Base-by-base conservation (phyloP, 2,797 vertebrate species). In the Emys orbicularis region DNA sequence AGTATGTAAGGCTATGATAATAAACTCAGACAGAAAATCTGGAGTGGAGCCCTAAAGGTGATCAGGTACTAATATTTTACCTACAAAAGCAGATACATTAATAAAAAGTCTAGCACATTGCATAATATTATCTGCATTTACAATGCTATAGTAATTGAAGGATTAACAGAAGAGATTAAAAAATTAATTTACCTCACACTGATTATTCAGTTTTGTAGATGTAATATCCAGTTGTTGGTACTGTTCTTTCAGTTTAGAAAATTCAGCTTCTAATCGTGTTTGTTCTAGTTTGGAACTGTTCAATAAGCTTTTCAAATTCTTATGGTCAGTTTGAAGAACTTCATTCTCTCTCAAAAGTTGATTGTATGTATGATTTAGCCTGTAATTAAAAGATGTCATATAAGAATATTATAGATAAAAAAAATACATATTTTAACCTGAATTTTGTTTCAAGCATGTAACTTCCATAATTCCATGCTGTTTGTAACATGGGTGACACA, bases 161-260 rank as follows among this genome's bases (percentile, higher is more conserved):
- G 9, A 44, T n/a, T 54, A 44, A 6, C 16, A 41, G 2, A 54
- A 89, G 23, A 86, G 90, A 9, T 0, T 49, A 29, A 6, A 2
- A 4, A 49, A 54, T 15, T 79, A 59, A 89, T 98, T 91, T 93
- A 99, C 99, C 98, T 99, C 99, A 95, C 99, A 99, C 84, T 99
- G 99, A 97, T 99, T 99, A 97, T 99, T 99, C 79, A 99, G 98
- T 94, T 99, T 99, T 86, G 99, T 99, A 18, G 99, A 99, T 54
- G 99, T 99, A 97, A 99, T 99, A 98, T 99, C 99, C 97, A 99
- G 98, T 93, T 99, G 99, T 95, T 99, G 99, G 96, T 99, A 99
- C 82, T 99, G 99, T 82, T 99, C 99, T 94, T 98, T 99, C 44
- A 99, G 98, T 95, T 99, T 99, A 87, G 99, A 99, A 98, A 99